Conservation (phyloP, 2,888 invertebrate genomes). For the Patella pellucida region DNA sequence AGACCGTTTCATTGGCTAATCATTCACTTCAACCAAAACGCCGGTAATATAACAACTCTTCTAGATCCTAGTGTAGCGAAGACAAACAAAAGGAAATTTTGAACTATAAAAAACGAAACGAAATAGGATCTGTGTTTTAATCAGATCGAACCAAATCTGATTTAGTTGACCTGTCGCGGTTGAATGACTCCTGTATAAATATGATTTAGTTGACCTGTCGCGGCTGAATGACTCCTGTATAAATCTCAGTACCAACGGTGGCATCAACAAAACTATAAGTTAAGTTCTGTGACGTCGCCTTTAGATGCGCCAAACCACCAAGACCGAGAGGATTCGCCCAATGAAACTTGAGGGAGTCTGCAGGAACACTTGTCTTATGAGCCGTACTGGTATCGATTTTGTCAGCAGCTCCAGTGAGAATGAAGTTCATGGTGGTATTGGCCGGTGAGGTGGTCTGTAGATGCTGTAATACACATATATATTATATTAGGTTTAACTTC, state of each 20-base stretch:
- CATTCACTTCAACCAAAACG: too few species aligned
- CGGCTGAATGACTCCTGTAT: slow-evolving; percentile 45
- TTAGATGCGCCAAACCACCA: slow-evolving; percentile 64
- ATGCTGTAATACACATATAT: slow-evolving; percentile 46
- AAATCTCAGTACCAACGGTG: slow-evolving; percentile 38
- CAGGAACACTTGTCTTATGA: slow-evolving; percentile 60
- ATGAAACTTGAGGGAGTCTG: slow-evolving; percentile 51
- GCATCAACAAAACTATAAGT: slow-evolving; percentile 54
- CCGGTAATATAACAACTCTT: too few species aligned
- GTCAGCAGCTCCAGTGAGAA: slow-evolving; percentile 71
- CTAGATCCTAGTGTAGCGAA: too few species aligned
- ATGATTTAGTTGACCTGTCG: slow-evolving; percentile 21
- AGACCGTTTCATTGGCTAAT: too few species aligned
- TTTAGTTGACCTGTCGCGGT: slow-evolving; percentile 35
- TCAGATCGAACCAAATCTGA: too few species aligned
- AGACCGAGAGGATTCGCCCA: slow-evolving; percentile 64
- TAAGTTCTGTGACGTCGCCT: slow-evolving; percentile 47
- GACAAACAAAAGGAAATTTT: too few species aligned
- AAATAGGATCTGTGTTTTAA: too few species aligned
- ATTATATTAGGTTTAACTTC: too few species aligned
- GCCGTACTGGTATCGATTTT: slow-evolving; percentile 63
- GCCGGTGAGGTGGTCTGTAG: slow-evolving; percentile 42
- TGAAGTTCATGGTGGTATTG: slow-evolving; percentile 61
- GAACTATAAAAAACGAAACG: too few species aligned
- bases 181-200: slow-evolving; percentile 46